A percentile compares a stretch with the other conserved stretches of the same genome.
These are phyloP conservation scores for Pseudomyrmex cubaensis DNA, from an alignment of 1,140 invertebrate species.

Conservation along the genomic window DNA sequence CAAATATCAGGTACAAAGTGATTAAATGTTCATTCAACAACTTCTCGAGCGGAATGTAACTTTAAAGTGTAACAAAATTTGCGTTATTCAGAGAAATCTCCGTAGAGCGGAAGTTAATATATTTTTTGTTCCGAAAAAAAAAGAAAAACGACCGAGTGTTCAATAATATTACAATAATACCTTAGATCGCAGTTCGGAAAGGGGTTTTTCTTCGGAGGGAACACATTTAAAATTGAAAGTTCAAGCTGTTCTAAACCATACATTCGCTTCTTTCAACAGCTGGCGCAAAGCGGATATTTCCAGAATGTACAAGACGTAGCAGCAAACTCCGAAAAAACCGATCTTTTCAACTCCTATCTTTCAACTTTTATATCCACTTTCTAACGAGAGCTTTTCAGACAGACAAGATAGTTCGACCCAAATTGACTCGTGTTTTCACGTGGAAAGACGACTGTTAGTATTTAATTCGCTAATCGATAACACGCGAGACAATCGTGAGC, in stretches of 20 bases:
- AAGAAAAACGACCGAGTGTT: too few species aligned
- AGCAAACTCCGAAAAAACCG: not conserved
- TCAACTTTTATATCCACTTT: not conserved
- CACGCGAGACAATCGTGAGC: not conserved
- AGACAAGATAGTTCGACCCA: not conserved
- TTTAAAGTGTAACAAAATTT: too few species aligned
- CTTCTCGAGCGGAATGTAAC: too few species aligned
- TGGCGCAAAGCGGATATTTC: not conserved
- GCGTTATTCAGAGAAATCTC: too few species aligned
- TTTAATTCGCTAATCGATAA: slow-evolving; percentile 47
- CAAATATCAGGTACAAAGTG: not conserved
- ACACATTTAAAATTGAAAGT: slow-evolving; percentile 7
- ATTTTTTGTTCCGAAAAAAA: too few species aligned
- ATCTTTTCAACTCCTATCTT: not conserved
- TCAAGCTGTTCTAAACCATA: not conserved
- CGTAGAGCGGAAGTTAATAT: too few species aligned
- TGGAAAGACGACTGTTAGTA: not conserved
- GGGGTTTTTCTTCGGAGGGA: not conserved
- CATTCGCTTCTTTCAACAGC: not conserved
- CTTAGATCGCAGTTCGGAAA: not conserved
- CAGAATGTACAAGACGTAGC: not conserved
- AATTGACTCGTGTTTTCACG: not conserved
- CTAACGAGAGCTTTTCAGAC: not conserved
- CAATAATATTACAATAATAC: too few species aligned
- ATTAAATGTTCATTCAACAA: not conserved